A percentile compares a stretch with the other conserved stretches of the same genome.
Evolutionary conservation across 37 sponge, comb jelly and placozoan genomes (phyloP).

Genomic region (Chondrilla cf. caribensis): DNA sequence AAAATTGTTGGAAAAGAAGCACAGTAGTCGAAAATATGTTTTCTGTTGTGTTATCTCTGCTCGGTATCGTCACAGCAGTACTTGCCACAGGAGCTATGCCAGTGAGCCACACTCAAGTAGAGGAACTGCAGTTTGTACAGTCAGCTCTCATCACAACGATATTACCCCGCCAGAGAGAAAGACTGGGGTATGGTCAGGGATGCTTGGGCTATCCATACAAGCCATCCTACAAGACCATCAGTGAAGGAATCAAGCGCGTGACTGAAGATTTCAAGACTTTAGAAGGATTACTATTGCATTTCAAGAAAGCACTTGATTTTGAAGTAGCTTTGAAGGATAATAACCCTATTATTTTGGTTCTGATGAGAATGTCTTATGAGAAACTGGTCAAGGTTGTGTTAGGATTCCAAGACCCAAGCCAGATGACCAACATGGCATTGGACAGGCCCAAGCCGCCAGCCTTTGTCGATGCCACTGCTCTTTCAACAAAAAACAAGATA

Average conservation of each 20-base stretch:
- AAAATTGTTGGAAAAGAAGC: too few relatives aligned
- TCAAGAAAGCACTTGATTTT: not conserved
- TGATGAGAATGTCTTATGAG: not conserved
- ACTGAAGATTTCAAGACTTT: not conserved
- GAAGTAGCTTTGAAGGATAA: not conserved
- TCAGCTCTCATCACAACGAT: not conserved
- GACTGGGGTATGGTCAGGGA: not conserved
- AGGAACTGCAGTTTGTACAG: not conserved
- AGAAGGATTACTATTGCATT: not conserved
- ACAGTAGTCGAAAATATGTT: too few relatives aligned
- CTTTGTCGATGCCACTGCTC: too few relatives aligned
- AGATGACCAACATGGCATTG: too few relatives aligned
- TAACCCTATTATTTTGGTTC: too few relatives aligned
- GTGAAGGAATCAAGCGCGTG: not conserved
- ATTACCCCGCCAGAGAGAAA: not conserved
- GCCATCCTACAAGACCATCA: not conserved
- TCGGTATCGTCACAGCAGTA: too few relatives aligned
- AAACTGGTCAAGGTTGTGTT: not conserved
- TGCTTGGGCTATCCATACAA: not conserved
- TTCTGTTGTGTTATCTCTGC: too few relatives aligned
- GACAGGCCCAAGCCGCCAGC: too few relatives aligned
- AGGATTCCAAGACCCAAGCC: not conserved
- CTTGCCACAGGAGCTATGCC: too few relatives aligned
- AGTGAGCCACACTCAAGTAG: not conserved
- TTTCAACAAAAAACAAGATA: too few relatives aligned